Base-by-base conservation (phyloP, 2,113 vertebrate species). In the Sapajus apella region DNA sequence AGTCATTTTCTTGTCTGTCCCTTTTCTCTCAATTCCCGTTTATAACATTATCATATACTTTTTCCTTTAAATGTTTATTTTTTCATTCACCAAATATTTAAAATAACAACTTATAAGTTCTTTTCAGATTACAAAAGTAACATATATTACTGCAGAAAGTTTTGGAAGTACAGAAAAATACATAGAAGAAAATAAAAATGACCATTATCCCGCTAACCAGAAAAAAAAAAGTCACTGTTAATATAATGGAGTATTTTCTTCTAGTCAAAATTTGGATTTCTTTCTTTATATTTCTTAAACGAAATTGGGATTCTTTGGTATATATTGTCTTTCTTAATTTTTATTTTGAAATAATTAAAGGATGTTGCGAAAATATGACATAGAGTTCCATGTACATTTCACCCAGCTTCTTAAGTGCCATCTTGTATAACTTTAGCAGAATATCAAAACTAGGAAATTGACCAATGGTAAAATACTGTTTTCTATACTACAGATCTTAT, bases 101-200 rank as follows among this genome's bases (percentile, higher is more conserved):
- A 52, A 77, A 1, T 66, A 2, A 77, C 21, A 83, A 61, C 79
- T 68, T 18, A 13, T 37, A 52, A 89, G 23, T 82, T n/a, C 1
- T 47, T 93, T 77, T 73, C 45, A 43, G 52, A 68, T 73, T 92
- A 45, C 85, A 52, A 96, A 95, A 91, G 17, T 92, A 89, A 43
- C 21, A 30, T 81, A 27, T 64, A 66, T 76, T 96, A 43, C 35
- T 92, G 18, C 20, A 94, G 52, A 92, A 90, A 64, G 13, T 52
- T 94, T 87, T 87, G 64, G 10, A 96, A 86, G 68, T 75, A 56
- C n/a, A 87, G 40, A 91, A 45, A 86, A 47, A 18, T 25, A 92
- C 27, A 40, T 43, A 50, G 16, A 61, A 56, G 27, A 91, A 95
- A 76, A 64, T 75, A 87, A 88, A 86, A 94, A 66, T 90, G 6